Base-by-base conservation (phyloP, 2,797 vertebrate species). In the Melanogrammus aeglefinus region DNA sequence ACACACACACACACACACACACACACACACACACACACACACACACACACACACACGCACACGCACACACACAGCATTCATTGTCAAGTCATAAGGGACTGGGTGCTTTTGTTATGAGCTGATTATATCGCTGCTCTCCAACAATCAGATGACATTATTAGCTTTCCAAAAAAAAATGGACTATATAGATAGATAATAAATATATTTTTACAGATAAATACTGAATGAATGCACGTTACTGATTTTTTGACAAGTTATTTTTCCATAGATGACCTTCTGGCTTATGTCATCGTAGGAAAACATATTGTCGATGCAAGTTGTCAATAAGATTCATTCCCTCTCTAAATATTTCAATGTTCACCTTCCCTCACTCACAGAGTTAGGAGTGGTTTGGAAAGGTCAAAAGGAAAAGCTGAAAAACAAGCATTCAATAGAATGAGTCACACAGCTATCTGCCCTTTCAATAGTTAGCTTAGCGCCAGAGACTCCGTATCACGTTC, bases 21-120 rank as follows among this genome's bases (percentile, higher is more conserved):
- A 57, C 21, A 57, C 18, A 57, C 51, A 57, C 51, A 47, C 44
- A 41, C 51, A 6, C 51, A 57, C 21, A 57, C 18, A 57, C 47
- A 57, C 51, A 51, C 44, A 51, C 14, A 51, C 44, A 51, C 82
- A 81, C 6, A 73, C 51, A 57, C 21, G n/a, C 18, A 57, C 47
- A 57, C 51, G 18, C 44, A 51, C 14, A 51, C 44, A 51, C 82
- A 81, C 6, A 73, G 75, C 35, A 0, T 77, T 81, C 75, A 82
- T 83, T 88, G 82, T 87, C 38, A 72, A 76, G 75, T 76, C 69
- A 35, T 36, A 76, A 13, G 63, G 63, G 63, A 69, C 24, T 27
- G 8, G n/a, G 24, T 13, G 24, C 63, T 8, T 10, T 24, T 69
- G 63, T 7, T n/a, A n/a, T 21, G 57, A 63, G 57, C 57, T 24